Evolutionary conservation across 1,140 invertebrate genomes (phyloP), one percentile per base, ranked within the genome.

Genomic region (Brachionus paranguensis): DNA sequence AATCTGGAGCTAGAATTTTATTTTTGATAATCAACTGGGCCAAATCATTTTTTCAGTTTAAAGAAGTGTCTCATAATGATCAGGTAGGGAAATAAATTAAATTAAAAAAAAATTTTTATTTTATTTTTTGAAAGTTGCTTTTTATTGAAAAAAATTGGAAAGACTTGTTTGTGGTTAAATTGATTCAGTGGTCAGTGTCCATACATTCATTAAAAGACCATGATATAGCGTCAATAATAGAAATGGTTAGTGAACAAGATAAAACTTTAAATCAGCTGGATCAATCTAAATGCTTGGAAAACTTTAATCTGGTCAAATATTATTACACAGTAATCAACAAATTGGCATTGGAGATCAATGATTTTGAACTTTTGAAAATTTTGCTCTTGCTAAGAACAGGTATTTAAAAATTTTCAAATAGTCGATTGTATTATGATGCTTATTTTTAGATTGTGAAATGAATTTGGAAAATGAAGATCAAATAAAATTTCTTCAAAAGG

Each of bases 11-110:
- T 0, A 90, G 94, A 74, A 89, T 97, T 10, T 90, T 98, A 0
- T 96, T 97, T 87, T 93, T 95, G 90, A 96, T 95, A 87, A 93
- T 97, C 0, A 93, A 93, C 86, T 97, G 95, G 94, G 92, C 94
- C 0, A 93, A 94, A 87, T 93, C 92, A 85, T 90, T 96, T 0
- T 92, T 93, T 1, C 92, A 93, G 0, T 95, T 95, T 86, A 92
- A 92, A 0, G 91, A 91, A 10, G 88, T 98, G 10, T 92, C 93
- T 0, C 89, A 93, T 81, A 89, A 92, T 24, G 96, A 98, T 87
- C 94, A 96, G 88, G 90, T 92, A 12, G 88, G 85, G 87, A 93
- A 0, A 90, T 98, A 0, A 88, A 55, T 55, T 55, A 17, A 55
- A 55, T n/a, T n/a, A 27, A 43, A n/a, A 24, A 24, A 24, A 24